Base-by-base conservation (phyloP, 2,113 vertebrate genomes). In the Pseudopipra pipra region DNA sequence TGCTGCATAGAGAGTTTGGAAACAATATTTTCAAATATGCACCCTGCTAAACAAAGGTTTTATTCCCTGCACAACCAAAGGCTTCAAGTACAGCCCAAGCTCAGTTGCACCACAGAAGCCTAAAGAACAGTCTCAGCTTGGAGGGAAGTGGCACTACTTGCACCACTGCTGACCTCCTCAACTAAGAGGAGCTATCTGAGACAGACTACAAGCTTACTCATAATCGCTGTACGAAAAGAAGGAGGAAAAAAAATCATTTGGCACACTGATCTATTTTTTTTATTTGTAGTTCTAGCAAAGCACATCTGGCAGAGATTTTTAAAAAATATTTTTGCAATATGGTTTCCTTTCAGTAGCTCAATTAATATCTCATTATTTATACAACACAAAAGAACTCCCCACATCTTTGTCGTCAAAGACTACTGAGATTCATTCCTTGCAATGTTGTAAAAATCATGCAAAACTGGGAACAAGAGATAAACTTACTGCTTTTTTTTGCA, bases 401-500 rank as follows among this genome's bases (percentile, higher is more conserved):
- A 78, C 41, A 75, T 47, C 43, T 81, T 89, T 70, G 7, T 41
- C 78, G 73, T 72, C 87, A 95, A 73, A 35, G 56, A 33, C 46
- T 82, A 66, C 31, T 30, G 62, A 91, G 31, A 79, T 28, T 68
- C 56, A 10, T 47, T 82, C 74, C 41, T 84, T 85, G 12, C 17
- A 83, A 47, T 0, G 0, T 15, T 18, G 19, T 37, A 67, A 83
- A 91, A 93, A 56, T 25, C 77, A 59, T 59, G 33, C 51, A 90
- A 79, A 87, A 86, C 11, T 13, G 2, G 19, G 13, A 30, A 22
- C 7, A 51, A 94, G 37, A 78, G 61, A 74, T 7, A 77, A 80
- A 98, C 99, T 99, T 98, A 99, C 99, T 99, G 97, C 97, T 99
- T 99, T 97, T 99, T 99, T 97, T 99, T 99, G 98, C 99, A 99